These are phyloP conservation scores for Neosilurus hyrtlii DNA, from an alignment of 2,797 vertebrate genomes.

Conservation along the genomic window DNA sequence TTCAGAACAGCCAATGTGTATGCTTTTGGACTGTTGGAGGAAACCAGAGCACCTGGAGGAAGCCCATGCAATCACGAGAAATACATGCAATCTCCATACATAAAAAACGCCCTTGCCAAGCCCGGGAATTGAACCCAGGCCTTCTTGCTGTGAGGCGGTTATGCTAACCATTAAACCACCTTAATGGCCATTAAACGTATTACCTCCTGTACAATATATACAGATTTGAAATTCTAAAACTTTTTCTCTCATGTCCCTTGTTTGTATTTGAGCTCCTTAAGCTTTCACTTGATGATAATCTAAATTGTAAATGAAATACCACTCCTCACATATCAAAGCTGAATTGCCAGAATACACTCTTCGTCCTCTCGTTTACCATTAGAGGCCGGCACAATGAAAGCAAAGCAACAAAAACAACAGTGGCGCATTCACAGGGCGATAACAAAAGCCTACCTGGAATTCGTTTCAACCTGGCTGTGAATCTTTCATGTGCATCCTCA, in stretches of 20 bases:
- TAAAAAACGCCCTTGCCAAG: no score
- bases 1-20: no score
- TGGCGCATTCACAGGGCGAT: constrained; percentile 40
- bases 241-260: neutral
- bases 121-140: no score
- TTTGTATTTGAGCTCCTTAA: neutral
- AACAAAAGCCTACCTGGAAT: neutral
- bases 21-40: no score
- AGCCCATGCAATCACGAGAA: no score
- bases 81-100: no score
- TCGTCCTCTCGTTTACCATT: neutral
- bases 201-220: neutral
- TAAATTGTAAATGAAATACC: constrained; percentile 11
- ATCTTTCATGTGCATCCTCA: constrained; percentile 21
- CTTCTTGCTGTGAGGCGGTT: no score
- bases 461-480: neutral
- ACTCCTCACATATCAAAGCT: constrained; percentile 11
- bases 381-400: constrained; percentile 9
- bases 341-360: constrained; percentile 17
- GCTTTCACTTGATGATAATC: neutral
- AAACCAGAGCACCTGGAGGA: no score
- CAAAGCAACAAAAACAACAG: constrained; percentile 16
- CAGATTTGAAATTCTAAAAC: neutral
- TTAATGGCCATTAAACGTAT: no score
- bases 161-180: no score